A percentile compares a stretch with the other conserved stretches of the same genome.
phyloP scores from a whole-genome alignment of 2,797 vertebrate species.

The Pipistrellus kuhlii region DNA sequence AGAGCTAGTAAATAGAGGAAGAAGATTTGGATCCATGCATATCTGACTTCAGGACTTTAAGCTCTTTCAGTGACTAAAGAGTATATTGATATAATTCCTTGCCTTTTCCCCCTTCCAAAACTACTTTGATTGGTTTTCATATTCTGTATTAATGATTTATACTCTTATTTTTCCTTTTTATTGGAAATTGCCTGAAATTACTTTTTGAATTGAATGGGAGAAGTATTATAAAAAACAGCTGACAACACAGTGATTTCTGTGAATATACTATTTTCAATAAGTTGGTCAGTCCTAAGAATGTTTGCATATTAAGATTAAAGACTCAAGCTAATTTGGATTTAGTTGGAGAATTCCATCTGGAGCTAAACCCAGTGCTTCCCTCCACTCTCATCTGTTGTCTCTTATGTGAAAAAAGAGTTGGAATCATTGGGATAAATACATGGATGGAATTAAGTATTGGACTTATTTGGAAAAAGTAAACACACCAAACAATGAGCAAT shows the following conservation, averaged over 20 bases:
- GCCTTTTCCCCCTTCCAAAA: not conserved
- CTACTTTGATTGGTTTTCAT: constrained; percentile 4
- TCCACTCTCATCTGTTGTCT: not conserved
- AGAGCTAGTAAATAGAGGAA: not conserved
- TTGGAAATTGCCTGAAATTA: not conserved
- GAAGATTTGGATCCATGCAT: not conserved
- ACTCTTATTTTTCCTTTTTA: not conserved
- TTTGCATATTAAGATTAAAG: constrained; percentile 15
- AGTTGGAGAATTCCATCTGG: not conserved
- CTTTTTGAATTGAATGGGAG: constrained; percentile 40
- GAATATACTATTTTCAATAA: constrained; percentile 22
- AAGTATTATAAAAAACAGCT: constrained; percentile 30
- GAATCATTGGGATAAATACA: constrained; percentile 4
- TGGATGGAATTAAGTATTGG: not conserved
- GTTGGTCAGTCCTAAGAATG: not conserved
- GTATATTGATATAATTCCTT: constrained; percentile 4
- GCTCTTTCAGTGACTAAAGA: not conserved
- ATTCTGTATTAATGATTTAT: not conserved
- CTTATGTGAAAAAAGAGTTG: not conserved
- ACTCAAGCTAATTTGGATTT: not conserved
- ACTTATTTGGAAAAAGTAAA: constrained; percentile 31
- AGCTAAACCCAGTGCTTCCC: not conserved
- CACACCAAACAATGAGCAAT: constrained; percentile 24
- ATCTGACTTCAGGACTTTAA: not conserved
- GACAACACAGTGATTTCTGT: not conserved